Percentiles rank a stretch among this genome's conserved stretches.
Evolutionary conservation across 2,888 invertebrate genomes (phyloP).

Genomic region (Chaetogeoica ovagalla): DNA sequence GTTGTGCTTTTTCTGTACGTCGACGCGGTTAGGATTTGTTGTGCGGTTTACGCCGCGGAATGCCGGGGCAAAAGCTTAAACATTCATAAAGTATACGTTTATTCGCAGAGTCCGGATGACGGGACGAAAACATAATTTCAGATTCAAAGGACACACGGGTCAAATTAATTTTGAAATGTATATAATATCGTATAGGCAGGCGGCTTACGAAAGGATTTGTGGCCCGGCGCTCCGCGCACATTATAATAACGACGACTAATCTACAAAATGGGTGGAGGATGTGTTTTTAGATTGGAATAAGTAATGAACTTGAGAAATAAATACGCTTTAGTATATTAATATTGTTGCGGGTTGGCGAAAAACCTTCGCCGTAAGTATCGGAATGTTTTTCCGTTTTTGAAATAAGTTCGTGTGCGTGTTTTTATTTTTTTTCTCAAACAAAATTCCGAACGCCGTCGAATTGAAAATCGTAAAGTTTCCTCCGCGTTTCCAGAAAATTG

Average conservation of each 20-base stretch:
- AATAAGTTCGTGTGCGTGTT: too few species aligned
- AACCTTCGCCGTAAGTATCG: too few species aligned
- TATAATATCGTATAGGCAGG: too few species aligned
- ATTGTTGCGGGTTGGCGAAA: too few species aligned
- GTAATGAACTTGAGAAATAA: background rate
- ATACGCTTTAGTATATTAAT: too few species aligned
- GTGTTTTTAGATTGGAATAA: conserved; percentile 30
- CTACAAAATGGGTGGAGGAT: conserved; percentile 27
- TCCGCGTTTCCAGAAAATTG: conserved; percentile 21
- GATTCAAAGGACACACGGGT: conserved; percentile 42
- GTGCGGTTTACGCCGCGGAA: background rate
- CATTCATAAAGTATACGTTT: conserved; percentile 42
- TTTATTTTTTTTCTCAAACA: too few species aligned
- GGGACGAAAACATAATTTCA: conserved; percentile 40
- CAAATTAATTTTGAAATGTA: conserved; percentile 47
- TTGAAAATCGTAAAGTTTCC: conserved; percentile 5
- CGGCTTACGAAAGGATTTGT: conserved; percentile 24
- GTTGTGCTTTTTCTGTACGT: conserved; percentile 14
- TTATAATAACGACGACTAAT: background rate
- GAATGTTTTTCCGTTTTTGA: too few species aligned
- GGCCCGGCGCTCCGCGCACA: background rate
- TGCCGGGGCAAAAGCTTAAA: conserved; percentile 26
- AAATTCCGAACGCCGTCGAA: background rate
- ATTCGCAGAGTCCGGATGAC: conserved; percentile 15
- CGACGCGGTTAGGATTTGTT: background rate